phyloP scores from a whole-genome alignment of 2,113 vertebrate genomes.

The Struthidea cinerea region DNA sequence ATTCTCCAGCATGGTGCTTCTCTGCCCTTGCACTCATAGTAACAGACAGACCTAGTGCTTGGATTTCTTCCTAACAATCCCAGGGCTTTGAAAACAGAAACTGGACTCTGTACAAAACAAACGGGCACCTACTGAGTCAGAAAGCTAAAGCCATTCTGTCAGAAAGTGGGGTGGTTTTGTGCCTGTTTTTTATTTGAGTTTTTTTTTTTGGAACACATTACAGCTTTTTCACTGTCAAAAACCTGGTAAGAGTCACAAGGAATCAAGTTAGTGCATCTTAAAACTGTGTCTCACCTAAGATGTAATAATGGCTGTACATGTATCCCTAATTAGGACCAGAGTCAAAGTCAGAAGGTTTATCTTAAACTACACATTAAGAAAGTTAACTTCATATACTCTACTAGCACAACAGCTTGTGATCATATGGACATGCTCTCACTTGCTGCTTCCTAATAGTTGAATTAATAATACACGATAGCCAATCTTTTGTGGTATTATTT shows the following conservation, averaged over 20 bases:
- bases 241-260: background rate
- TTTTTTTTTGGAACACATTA: background rate
- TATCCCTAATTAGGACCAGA: background rate
- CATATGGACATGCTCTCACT: fast-evolving
- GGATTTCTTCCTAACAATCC: background rate
- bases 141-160: background rate
- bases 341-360: background rate
- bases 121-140: fast-evolving
- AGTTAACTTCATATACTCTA: background rate
- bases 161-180: background rate
- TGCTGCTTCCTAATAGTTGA: background rate
- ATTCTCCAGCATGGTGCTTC: background rate
- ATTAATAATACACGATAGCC: background rate
- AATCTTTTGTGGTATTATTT: fast-evolving
- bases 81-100: background rate
- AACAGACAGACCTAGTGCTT: background rate
- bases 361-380: background rate
- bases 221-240: background rate
- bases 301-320: background rate
- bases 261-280: background rate
- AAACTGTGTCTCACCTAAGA: background rate
- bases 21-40: background rate
- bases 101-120: background rate
- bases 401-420: background rate
- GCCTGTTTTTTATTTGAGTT: fast-evolving